phyloP scores from a whole-genome alignment of 1,140 invertebrate species.

The Drosophila punjabiensis region DNA sequence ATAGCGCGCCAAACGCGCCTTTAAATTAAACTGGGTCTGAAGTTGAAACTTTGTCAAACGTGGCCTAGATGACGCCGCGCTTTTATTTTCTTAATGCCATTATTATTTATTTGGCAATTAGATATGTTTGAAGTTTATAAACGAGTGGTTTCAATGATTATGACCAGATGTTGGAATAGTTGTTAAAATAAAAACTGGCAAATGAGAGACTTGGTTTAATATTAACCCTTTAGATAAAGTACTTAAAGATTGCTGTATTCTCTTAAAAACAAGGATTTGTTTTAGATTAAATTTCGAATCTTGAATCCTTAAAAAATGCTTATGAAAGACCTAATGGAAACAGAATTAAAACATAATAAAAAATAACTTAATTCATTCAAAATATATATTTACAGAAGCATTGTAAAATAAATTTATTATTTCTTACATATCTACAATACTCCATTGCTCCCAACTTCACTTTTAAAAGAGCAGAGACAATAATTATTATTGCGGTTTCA shows the following conservation, averaged over 20 bases:
- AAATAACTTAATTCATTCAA: too few species aligned
- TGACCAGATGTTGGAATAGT: not conserved
- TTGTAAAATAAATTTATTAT: too few species aligned
- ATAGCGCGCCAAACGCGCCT: slow-evolving; percentile 20
- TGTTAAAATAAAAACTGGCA: not conserved
- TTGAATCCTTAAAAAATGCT: not conserved
- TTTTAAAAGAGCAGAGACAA: too few species aligned
- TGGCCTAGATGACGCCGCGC: slow-evolving; percentile 36
- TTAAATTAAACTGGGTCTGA: slow-evolving; percentile 43
- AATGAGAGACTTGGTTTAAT: not conserved
- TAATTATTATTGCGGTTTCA: not conserved
- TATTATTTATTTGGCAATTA: slow-evolving; percentile 39
- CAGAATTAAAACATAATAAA: too few species aligned
- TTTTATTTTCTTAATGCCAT: slow-evolving; percentile 26
- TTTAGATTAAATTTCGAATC: not conserved
- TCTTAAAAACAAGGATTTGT: too few species aligned
- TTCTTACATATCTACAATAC: not conserved
- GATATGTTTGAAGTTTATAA: slow-evolving; percentile 30
- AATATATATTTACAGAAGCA: not conserved
- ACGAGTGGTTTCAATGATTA: slow-evolving; percentile 15
- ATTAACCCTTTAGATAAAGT: not conserved
- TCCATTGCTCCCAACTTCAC: not conserved
- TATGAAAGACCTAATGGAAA: not conserved
- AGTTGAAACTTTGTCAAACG: slow-evolving; percentile 35
- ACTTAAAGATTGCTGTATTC: not conserved